Evolutionary conservation across 2,113 vertebrate species (phyloP).

Genomic region (Nycticorax nycticorax): DNA sequence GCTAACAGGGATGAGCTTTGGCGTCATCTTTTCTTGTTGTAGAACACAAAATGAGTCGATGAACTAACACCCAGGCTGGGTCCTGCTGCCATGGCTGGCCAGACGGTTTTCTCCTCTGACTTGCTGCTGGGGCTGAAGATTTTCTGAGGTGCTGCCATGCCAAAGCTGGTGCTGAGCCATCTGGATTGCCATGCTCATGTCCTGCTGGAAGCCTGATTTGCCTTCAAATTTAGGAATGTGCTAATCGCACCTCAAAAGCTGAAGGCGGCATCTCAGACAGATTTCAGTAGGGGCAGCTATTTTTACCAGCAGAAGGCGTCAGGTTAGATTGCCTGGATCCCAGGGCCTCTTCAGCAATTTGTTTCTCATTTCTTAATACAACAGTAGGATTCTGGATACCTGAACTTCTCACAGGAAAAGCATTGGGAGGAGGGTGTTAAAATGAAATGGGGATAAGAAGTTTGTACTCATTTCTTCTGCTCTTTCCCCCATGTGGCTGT

Average conservation of each 20-base stretch:
- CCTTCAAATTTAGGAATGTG: neutral
- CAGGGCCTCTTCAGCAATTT: neutral
- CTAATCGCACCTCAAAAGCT: neutral
- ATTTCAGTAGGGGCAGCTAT: neutral
- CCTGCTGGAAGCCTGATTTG: neutral
- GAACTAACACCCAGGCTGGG: neutral
- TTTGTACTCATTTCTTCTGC: neutral
- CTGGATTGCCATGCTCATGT: neutral
- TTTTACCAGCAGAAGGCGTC: neutral
- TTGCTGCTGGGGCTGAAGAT: neutral
- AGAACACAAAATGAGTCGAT: neutral
- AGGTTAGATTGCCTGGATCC: neutral
- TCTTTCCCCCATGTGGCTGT: neutral
- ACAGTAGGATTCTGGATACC: neutral
- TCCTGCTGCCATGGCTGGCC: neutral
- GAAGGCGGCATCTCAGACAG: neutral
- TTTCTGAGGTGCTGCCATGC: neutral
- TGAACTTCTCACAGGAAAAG: neutral
- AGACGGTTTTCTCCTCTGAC: neutral
- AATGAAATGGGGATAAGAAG: neutral
- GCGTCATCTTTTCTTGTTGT: neutral
- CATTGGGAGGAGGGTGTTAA: neutral
- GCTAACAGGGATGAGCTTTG: neutral
- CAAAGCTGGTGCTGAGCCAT: neutral
- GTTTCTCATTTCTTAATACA: neutral